phyloP scores from a whole-genome alignment of 2,888 invertebrate species.

The Pecten maximus region DNA sequence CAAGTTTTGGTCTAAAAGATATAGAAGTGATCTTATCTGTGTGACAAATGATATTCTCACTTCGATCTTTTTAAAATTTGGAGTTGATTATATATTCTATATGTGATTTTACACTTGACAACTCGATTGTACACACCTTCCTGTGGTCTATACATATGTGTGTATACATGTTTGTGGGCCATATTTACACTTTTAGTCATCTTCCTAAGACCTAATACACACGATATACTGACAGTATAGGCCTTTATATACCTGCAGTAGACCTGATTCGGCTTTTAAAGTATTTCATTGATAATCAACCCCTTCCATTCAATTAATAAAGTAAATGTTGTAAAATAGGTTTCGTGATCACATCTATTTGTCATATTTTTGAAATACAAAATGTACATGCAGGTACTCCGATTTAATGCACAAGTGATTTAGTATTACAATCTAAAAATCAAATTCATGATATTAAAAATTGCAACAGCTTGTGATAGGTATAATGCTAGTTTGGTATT shows the following conservation, averaged over 20 bases:
- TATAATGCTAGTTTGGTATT: too few species aligned
- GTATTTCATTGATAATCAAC: background rate
- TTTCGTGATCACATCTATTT: too few species aligned
- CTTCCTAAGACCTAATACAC: background rate
- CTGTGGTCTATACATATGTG: background rate
- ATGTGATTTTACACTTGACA: background rate
- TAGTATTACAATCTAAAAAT: too few species aligned
- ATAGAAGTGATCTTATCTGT: background rate
- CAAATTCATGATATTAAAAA: too few species aligned
- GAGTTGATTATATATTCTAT: background rate
- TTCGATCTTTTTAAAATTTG: background rate
- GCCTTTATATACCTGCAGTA: background rate
- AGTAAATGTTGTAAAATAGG: too few species aligned
- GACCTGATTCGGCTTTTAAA: background rate
- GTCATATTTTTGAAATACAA: too few species aligned
- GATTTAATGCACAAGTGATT: too few species aligned
- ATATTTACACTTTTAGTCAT: background rate
- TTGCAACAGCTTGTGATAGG: too few species aligned
- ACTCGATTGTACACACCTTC: background rate
- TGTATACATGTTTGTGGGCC: background rate
- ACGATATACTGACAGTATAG: too few species aligned
- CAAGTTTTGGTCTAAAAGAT: background rate
- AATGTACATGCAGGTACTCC: too few species aligned
- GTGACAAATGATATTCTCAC: background rate
- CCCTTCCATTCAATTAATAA: too few species aligned